Base-by-base conservation (phyloP, 1,140 invertebrate genomes). In the Hormaphis cornu region DNA sequence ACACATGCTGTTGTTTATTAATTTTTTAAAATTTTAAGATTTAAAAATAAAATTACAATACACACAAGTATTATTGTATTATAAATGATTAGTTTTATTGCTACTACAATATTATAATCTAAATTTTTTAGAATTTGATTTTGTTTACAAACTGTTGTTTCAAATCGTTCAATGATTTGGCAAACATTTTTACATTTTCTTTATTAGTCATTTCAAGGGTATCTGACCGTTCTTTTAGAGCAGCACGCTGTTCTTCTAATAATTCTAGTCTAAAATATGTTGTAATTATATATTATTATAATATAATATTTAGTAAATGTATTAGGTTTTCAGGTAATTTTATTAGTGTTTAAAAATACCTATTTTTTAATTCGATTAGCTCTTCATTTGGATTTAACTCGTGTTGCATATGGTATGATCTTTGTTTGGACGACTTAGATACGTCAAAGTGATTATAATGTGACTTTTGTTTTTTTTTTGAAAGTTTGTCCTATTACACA, bases 191-290 rank as follows among this genome's bases (percentile, higher is more conserved):
- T 10, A 48, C 61, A 48, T 66, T 46, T 22, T 66, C 61, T 46
- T 66, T 33, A 46, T 46, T 48, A 16, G 50, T 16, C 28, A 50
- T 35, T 46, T 8, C 24, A 16, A 50, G 12, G 0, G 61, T 50
- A 50, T 66, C 28, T 8, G 50, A 33, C 20, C 18, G 40, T 20
- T 44, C 28, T 66, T 24, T 50, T 16, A 66, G 16, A 10, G 61
- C 61, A n/a, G 28, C 30, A 24, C 18, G 9, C 8, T 66, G 44
- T 24, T 66, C 61, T 33, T 66, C 44, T 12, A 24, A 9, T 4
- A 66, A 8, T 48, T 50, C 61, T 35, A 66, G 3, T 48, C 61
- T 66, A 48, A 22, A 8, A n/a, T n/a, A 40, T 40, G 7, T 56
- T 16, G n/a, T 35, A 37, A n/a, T 56, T 35, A 10, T 35, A 56